Evolutionary conservation across 2,113 vertebrate genomes (phyloP).

Genomic region (Cygnus buccinator): DNA sequence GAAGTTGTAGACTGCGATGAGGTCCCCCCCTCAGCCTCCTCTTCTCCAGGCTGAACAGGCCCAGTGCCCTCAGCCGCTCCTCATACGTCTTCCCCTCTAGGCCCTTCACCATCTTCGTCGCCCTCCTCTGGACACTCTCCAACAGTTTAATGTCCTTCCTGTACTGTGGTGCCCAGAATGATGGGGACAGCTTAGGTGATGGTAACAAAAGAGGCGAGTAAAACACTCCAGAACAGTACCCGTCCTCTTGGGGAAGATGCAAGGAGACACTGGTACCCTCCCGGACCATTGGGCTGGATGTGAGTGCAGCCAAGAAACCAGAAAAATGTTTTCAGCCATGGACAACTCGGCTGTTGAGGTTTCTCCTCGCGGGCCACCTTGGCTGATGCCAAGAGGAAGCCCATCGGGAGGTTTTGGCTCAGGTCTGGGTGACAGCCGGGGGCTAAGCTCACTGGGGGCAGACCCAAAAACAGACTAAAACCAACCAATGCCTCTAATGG

Average conservation of each 20-base stretch:
- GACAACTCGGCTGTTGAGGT: background rate
- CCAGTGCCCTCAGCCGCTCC: too few relatives aligned
- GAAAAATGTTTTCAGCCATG: background rate
- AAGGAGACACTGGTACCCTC: background rate
- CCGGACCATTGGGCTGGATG: background rate
- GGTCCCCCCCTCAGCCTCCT: too few relatives aligned
- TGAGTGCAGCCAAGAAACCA: background rate
- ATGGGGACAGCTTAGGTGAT: background rate
- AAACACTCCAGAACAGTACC: background rate
- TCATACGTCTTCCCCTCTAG: too few relatives aligned
- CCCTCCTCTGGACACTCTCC: too few relatives aligned
- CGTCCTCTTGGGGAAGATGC: background rate
- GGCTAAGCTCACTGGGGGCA: background rate
- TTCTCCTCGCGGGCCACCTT: rapidly evolving
- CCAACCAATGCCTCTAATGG: rapidly evolving
- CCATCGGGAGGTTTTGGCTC: background rate
- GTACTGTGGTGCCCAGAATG: too few relatives aligned
- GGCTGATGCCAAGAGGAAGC: background rate
- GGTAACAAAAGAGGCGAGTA: background rate
- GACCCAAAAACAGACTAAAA: background rate
- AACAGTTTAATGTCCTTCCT: too few relatives aligned
- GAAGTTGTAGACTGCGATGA: too few relatives aligned
- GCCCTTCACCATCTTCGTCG: too few relatives aligned
- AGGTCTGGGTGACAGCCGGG: rapidly evolving
- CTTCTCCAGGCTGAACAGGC: too few relatives aligned